Evolutionary conservation across 2,113 vertebrate species (phyloP).

Genomic region (Rhinopomastus cyanomelas): DNA sequence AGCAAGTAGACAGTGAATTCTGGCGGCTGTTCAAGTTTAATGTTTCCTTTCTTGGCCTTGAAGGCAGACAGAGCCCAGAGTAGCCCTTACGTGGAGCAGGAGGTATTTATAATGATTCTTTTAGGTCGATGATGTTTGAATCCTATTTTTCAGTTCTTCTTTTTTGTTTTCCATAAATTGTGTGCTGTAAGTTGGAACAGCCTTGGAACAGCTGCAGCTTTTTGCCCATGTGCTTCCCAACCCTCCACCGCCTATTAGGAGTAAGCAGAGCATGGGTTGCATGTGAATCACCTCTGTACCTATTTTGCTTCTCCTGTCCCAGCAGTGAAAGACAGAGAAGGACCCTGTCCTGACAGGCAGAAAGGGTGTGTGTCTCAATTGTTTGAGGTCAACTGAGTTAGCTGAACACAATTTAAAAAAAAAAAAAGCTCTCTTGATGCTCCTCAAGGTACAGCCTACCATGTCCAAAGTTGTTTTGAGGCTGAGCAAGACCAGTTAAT

Average conservation of each 20-base stretch:
- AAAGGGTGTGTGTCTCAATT: conserved; percentile 62
- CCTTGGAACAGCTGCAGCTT: conserved; percentile 36
- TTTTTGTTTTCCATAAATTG: conserved; percentile 42
- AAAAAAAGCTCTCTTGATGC: neutral
- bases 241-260: neutral
- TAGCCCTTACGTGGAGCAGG: conserved; percentile 19
- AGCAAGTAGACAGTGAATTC: neutral
- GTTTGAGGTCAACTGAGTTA: conserved; percentile 63
- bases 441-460: neutral
- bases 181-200: conserved; percentile 1
- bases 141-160: conserved; percentile 19
- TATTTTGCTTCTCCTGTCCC: conserved; percentile 34
- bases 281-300: conserved; percentile 54
- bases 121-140: neutral
- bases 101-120: conserved; percentile 36
- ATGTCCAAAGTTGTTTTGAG: neutral
- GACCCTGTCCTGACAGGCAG: conserved; percentile 58
- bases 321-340: conserved; percentile 27
- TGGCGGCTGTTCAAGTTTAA: conserved; percentile 29
- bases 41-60: conserved; percentile 60
- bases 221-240: conserved; percentile 12
- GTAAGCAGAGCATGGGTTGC: conserved; percentile 33
- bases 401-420: conserved; percentile 17
- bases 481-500: neutral
- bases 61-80: conserved; percentile 53